phyloP scores from a whole-genome alignment of 2,113 vertebrate species.

The Dipodomys spectabilis region DNA sequence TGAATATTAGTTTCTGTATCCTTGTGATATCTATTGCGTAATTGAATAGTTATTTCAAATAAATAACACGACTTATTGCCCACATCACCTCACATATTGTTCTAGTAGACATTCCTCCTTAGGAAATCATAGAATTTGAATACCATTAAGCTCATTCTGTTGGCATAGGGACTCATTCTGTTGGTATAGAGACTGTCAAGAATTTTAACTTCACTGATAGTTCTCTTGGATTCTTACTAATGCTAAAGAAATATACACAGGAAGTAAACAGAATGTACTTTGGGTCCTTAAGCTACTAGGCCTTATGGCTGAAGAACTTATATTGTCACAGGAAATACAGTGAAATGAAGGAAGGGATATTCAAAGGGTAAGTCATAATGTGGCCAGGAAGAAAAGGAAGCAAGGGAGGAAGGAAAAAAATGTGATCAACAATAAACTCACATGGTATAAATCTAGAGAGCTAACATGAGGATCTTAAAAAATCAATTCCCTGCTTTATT shows the following conservation, averaged over 20 bases:
- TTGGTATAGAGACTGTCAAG: not conserved
- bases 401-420: constrained; percentile 4
- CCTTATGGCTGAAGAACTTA: not conserved
- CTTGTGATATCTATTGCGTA: not conserved
- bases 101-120: not conserved
- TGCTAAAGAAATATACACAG: not conserved
- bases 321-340: not conserved
- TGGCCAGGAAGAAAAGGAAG: not conserved
- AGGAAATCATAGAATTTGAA: not conserved
- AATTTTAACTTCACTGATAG: not conserved
- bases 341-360: not conserved
- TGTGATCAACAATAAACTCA: constrained; percentile 13
- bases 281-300: not conserved
- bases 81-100: not conserved
- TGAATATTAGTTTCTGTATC: not conserved
- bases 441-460: not conserved
- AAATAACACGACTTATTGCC: not conserved
- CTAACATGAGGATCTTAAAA: constrained; percentile 61
- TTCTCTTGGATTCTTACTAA: not conserved
- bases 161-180: not conserved
- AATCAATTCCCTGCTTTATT: constrained; percentile 59
- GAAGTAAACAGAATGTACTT: not conserved
- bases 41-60: not conserved
- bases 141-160: not conserved
- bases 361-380: not conserved